Percentiles rank a stretch among this genome's conserved stretches.
Evolutionary conservation across 2,113 vertebrate genomes (phyloP).

Genomic region (Callorhinus ursinus): DNA sequence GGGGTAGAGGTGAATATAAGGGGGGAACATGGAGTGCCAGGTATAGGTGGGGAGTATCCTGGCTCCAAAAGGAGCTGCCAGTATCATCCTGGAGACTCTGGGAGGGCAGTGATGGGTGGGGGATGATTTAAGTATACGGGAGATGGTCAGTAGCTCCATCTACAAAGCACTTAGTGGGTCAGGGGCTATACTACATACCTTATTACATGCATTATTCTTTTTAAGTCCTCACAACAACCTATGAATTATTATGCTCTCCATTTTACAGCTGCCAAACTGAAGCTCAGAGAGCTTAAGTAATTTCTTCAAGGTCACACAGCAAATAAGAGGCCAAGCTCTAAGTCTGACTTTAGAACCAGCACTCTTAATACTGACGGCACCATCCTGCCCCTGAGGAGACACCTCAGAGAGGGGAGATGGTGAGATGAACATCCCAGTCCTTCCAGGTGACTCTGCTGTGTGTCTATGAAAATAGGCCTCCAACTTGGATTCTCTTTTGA

Average conservation of each 20-base stretch:
- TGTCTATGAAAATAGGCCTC: background rate
- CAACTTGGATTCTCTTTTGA: background rate
- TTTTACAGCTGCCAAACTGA: background rate
- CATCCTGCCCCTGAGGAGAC: background rate
- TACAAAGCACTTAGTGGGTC: background rate
- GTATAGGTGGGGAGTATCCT: background rate
- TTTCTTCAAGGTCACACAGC: constrained; percentile 25
- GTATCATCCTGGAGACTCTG: background rate
- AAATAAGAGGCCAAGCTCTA: background rate
- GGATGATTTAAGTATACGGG: background rate
- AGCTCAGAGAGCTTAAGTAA: constrained; percentile 15
- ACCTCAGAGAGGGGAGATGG: background rate
- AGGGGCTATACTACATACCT: background rate
- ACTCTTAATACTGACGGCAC: background rate
- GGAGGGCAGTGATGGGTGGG: background rate
- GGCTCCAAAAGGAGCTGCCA: background rate
- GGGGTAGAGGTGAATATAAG: background rate
- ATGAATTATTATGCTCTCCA: background rate
- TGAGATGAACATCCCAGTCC: background rate
- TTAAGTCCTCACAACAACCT: background rate
- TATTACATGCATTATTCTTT: background rate
- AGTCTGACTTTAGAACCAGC: background rate
- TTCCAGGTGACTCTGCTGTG: background rate
- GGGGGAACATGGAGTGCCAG: background rate
- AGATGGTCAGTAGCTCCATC: background rate